Evolutionary conservation across 2,888 invertebrate genomes (phyloP), one percentile per base, ranked within the genome.

Genomic region (Deilephila elpenor): DNA sequence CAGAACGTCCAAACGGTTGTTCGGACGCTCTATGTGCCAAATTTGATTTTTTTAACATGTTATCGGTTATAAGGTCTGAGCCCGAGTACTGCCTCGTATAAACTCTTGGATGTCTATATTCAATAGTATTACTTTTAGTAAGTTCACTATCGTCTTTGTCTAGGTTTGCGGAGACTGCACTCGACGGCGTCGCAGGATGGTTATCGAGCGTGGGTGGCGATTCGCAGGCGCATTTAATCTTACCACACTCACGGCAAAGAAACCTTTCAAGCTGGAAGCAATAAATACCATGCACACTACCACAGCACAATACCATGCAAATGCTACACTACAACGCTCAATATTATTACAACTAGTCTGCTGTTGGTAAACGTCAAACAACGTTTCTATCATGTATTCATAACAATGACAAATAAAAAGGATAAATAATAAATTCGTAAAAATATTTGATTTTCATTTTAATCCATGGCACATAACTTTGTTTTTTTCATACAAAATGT

Each of bases 231-330:
- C 96, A 96, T 92, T 96, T 96, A 91, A 96, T 95, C 91, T 95
- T 96, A 94, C 95, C 96, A 95, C 96, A 96, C 86, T 96, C 95
- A 91, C 95, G 95, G 95, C 96, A 96, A 95, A 96, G 96, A 96
- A 96, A 96, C 93, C 96, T 96, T 95, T 96, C 96, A 95, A 96
- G 96, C 96, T 96, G 96, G 87, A 96, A 96, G 95, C 95, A 96
- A 93, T 95, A 95, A 95, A 95, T 88, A 88, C 91, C 95, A 95
- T 95, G 95, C 95, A 91, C 82, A 91, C 94, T 94, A 94, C 92
- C 92, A 88, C 89, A 86, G 88, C 89, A 91, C 80, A 84, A 89
- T 86, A 88, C 86, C 93, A 92, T 93, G 93, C 93, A 86, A 83
- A 77, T 78, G 79, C 81, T 78, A 79, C 44, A 82, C 80, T 79